These are phyloP conservation scores for Karalla daura DNA, from an alignment of 2,797 vertebrate species.

Conservation along the genomic window DNA sequence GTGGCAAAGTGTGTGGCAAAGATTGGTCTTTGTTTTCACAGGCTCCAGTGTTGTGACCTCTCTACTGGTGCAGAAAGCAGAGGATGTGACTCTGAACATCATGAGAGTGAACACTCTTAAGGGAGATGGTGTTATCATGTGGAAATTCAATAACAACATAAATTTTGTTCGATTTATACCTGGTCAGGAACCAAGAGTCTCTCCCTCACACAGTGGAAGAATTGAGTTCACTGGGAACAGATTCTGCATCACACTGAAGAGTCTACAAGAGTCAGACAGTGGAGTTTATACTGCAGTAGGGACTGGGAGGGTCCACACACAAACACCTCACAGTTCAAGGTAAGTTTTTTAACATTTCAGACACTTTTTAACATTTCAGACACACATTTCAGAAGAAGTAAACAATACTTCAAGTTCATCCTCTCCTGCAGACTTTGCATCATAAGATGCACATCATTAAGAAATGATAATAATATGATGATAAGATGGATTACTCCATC, in stretches of 20 bases:
- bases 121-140: accelerated
- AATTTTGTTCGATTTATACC: accelerated
- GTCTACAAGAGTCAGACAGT: constrained; percentile 13
- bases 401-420: background rate
- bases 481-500: no score
- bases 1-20: no score
- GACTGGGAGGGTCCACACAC: accelerated
- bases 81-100: constrained; percentile 21
- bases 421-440: background rate
- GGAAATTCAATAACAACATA: background rate
- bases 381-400: no score
- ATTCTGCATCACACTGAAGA: constrained; percentile 46
- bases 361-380: no score
- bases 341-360: constrained; percentile 25
- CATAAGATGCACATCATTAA: no score
- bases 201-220: accelerated
- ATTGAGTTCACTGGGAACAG: background rate
- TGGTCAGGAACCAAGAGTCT: accelerated
- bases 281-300: constrained; percentile 13
- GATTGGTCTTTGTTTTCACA: constrained; percentile 2
- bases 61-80: constrained; percentile 12
- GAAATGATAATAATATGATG: no score
- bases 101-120: accelerated
- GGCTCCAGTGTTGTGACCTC: constrained; percentile 3
- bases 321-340: constrained; percentile 36